Evolutionary conservation across 1,140 invertebrate genomes (phyloP).

Genomic region (Trichogramma pretiosum): DNA sequence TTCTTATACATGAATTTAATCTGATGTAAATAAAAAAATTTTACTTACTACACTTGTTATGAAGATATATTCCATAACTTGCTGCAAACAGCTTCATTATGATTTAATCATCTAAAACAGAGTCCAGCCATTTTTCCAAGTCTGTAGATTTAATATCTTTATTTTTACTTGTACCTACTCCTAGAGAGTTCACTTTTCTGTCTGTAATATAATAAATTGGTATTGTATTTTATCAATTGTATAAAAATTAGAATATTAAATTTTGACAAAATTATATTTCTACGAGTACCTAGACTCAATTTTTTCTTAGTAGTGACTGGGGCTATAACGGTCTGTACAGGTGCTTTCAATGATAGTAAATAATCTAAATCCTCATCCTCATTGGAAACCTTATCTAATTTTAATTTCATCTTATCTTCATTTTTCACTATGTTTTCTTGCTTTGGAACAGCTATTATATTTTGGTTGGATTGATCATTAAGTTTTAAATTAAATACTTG

Average conservation of each 20-base stretch:
- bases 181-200: no score
- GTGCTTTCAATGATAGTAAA: conserved; percentile 31
- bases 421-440: not conserved
- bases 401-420: not conserved
- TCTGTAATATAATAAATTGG: no score
- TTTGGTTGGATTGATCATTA: no score
- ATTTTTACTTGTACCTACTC: no score
- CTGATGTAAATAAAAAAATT: conserved; percentile 7
- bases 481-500: not conserved
- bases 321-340: conserved; percentile 19
- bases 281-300: no score
- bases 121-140: conserved; percentile 38
- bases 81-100: not conserved
- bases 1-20: conserved; percentile 10
- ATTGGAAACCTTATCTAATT: conserved; percentile 1
- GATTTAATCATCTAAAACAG: conserved; percentile 33
- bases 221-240: no score
- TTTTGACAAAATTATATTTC: no score
- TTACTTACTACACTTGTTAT: conserved; percentile 10
- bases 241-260: no score
- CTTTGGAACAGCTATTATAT: not conserved
- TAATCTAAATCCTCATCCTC: conserved; percentile 32
- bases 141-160: conserved; percentile 31
- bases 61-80: conserved; percentile 5
- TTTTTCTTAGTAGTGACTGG: conserved; percentile 7